Base-by-base conservation (phyloP, 2,888 invertebrate genomes). In the Leptodirus hochenwartii region DNA sequence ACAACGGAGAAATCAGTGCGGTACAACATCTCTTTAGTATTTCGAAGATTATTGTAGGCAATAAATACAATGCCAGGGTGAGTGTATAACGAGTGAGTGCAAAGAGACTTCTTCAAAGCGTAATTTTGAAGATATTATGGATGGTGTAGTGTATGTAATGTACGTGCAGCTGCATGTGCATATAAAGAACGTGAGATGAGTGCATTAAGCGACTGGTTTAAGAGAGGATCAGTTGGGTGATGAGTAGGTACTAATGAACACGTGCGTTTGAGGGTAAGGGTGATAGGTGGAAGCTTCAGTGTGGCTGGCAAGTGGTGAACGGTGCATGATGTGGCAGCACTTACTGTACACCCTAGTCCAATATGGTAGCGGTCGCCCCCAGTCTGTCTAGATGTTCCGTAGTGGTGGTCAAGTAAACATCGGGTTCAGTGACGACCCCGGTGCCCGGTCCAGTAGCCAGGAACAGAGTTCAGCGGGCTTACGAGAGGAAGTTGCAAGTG, bases 401-500 rank as follows among this genome's bases (percentile, higher is more conserved):
- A 47, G 49, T 46, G 47, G 45, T 45, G 51, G 53, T 54, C 54
- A 55, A 47, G 55, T 53, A 46, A 53, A 54, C 55, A 54, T 55
- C 49, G 46, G 54, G 50, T n/a, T n/a, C n/a, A n/a, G n/a, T n/a
- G n/a, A n/a, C n/a, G n/a, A n/a, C n/a, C n/a, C n/a, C n/a, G n/a
- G n/a, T n/a, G n/a, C n/a, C n/a, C n/a, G n/a, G n/a, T n/a, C n/a
- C 49, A 47, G 43, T 42, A 44, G 44, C 25, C 22, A 39, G 39
- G 43, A 46, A 41, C 44, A 42, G 43, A 41, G 44, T 44, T 45
- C n/a, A 47, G 47, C 45, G 43, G 46, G n/a, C n/a, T n/a, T n/a
- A n/a, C n/a, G n/a, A n/a, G n/a, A n/a, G n/a, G n/a, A n/a, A n/a
- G n/a, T n/a, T n/a, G n/a, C n/a, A n/a, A n/a, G n/a, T n/a, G n/a